These are phyloP conservation scores for Cantharis rustica DNA, from an alignment of 2,888 invertebrate species.

Conservation along the genomic window DNA sequence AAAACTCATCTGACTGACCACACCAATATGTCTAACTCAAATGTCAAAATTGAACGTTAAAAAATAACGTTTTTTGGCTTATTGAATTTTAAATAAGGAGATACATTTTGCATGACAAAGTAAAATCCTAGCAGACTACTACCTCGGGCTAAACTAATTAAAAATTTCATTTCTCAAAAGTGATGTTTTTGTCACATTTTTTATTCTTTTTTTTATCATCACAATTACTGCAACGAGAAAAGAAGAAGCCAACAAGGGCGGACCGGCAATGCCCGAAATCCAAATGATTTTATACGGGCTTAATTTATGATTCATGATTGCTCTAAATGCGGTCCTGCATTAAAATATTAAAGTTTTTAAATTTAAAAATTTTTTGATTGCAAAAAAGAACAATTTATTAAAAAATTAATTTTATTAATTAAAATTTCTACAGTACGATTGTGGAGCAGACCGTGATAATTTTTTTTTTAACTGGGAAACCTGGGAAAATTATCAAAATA, in stretches of 20 bases:
- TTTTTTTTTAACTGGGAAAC: no score
- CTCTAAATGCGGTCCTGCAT: no score
- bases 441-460: no score
- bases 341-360: no score
- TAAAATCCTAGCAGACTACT: slow-evolving; percentile 4
- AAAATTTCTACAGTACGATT: no score
- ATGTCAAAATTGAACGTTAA: slow-evolving; percentile 32
- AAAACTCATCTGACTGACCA: slow-evolving; percentile 10
- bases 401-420: no score
- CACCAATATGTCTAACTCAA: slow-evolving; percentile 32
- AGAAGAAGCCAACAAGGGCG: not conserved
- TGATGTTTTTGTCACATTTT: not conserved
- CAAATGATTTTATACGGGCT: no score
- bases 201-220: not conserved
- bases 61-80: slow-evolving; percentile 30
- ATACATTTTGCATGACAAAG: slow-evolving; percentile 34
- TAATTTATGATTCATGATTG: no score
- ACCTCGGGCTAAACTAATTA: not conserved
- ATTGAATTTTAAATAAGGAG: slow-evolving; percentile 35
- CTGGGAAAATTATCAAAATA: no score
- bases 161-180: not conserved
- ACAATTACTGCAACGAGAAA: not conserved
- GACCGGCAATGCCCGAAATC: not conserved
- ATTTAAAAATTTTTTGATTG: no score
- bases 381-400: no score